Conservation (phyloP, 2,888 invertebrate species). For the Microplitis manilae region DNA sequence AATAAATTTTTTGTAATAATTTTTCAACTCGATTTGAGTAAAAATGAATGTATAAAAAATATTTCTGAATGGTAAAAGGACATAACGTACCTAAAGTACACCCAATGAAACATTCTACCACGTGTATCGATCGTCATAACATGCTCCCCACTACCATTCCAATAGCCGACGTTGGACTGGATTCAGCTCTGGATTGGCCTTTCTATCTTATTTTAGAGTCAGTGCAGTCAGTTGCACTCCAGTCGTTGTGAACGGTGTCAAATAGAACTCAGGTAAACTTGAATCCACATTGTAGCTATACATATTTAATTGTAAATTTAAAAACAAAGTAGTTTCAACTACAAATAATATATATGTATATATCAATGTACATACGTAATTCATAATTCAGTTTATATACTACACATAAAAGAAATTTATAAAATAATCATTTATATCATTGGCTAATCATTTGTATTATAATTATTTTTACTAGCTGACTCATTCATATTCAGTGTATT, state of each 20-base stretch:
- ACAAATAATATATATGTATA: too few species aligned
- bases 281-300: not conserved
- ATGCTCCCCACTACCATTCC: not conserved
- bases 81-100: not conserved
- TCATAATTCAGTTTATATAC: too few species aligned
- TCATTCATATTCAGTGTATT: not conserved
- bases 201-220: not conserved
- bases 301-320: too few species aligned
- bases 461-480: not conserved
- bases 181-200: not conserved
- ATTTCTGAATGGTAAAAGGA: not conserved
- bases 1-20: too few species aligned
- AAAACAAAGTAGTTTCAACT: too few species aligned
- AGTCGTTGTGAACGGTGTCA: not conserved
- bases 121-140: not conserved
- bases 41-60: not conserved
- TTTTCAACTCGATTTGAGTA: not conserved
- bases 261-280: not conserved
- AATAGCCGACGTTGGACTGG: not conserved
- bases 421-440: not conserved
- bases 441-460: constrained; percentile 16
- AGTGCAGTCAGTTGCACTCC: not conserved
- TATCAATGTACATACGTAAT: too few species aligned
- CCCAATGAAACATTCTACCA: not conserved
- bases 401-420: not conserved